Evolutionary conservation across 1,140 invertebrate genomes (phyloP), one percentile per base, ranked within the genome.

Genomic region (Choristoneura fumiferana): DNA sequence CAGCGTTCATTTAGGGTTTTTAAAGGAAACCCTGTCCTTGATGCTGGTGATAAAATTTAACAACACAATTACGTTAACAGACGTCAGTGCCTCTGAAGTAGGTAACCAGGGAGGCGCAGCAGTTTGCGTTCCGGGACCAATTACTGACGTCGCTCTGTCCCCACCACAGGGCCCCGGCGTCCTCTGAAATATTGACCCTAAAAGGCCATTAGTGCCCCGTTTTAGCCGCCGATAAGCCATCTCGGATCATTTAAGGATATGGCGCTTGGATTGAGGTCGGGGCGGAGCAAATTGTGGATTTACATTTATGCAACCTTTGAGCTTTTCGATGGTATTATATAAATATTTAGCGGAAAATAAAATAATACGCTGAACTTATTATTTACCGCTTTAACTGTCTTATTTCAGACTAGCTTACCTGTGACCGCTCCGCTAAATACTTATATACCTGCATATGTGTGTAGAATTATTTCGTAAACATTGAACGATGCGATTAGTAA

Each of bases 101-200:
- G 43, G 10, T 29, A 29, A 6, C 22, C 22, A 6, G 22, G 22
- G 52, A 35, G 29, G 34, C 13, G 52, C 22, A 15, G 14, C 34
- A 62, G 56, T 69, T 71, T 67, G 67, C 40, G 58, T 35, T 53
- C 12, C 10, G 58, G 71, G 74, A 76, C 71, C 79, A 73, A 84
- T 84, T 77, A 82, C 71, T 60, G 65, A 62, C 18, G 40, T 65
- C 67, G 63, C 76, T 78, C 76, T 62, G 60, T 63, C 59, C 62
- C 58, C 57, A 58, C 69, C 71, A 59, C 63, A 15, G 52, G 43
- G 60, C 56, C 61, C 62, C 62, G 60, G 66, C 60, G 29, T 43
- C n/a, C 60, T 49, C 71, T 81, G 68, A 85, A 81, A 78, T 84
- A 86, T 79, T 76, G 76, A 82, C 74, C 76, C 65, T 69, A 58